Base-by-base conservation (phyloP, 2,113 vertebrate species). In the Cyprinodon brontotheroides region DNA sequence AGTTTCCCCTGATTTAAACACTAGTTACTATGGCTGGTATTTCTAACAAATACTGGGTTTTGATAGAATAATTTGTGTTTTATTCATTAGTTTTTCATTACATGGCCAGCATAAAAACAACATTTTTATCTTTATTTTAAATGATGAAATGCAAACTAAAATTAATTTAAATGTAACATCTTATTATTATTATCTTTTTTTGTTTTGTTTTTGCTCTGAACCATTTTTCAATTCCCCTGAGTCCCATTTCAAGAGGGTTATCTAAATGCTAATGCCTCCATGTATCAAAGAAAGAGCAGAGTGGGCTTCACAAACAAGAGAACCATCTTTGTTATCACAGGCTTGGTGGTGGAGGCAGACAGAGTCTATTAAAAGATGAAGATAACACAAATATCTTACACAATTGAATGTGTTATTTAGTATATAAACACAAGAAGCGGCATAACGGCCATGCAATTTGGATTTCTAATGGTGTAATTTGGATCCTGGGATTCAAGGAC, bases 221-320 rank as follows among this genome's bases (percentile, higher is more conserved):
- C 84, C 82, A 68, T 89, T 88, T 29, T 92, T 85, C 80, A 84
- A 82, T 92, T 93, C 90, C 84, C 87, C 77, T 67, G 75, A 70
- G 83, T 86, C 81, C 74, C 47, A 84, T 84, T 92, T 91, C 89
- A 86, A 75, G 79, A 77, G 86, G 83, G 92, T 94, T 92, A 94
- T 94, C 94, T 94, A 94, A 93, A 95, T 95, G 94, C 94, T 94
- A 95, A 95, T 94, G 92, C 85, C 84, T 84, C 90, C 74, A 77
- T 88, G 89, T 88, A 90, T 91, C 90, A 91, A 82, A 86, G 78
- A 79, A 82, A 80, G 87, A 79, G 78, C 78, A 36, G 77, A 47
- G 80, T 85, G 72, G 53, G 69, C 68, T 85, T 80, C 71, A 77
- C 82, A 83, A 87, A 88, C 77, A 70, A 77, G 61, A 80, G 73